phyloP scores from a whole-genome alignment of 1,140 invertebrate species.

The Zophobas morio region DNA sequence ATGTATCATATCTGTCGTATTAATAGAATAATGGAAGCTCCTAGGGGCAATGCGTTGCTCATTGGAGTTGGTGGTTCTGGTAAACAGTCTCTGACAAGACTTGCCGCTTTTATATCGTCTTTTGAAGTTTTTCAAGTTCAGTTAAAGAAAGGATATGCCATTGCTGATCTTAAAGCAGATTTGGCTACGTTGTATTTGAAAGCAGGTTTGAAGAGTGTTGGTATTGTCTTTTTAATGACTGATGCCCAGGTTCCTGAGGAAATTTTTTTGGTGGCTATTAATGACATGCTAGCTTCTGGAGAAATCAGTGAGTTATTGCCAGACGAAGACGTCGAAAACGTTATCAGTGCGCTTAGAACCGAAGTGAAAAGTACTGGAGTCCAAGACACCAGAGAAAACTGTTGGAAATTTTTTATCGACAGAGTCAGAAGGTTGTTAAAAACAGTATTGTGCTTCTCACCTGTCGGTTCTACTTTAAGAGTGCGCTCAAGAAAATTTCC shows the following conservation, averaged over 20 bases:
- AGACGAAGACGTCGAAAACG: conserved; percentile 93
- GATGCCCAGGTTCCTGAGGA: conserved; percentile 95
- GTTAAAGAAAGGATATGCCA: conserved; percentile 88
- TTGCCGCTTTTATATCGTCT: conserved; percentile 90
- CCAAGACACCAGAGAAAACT: conserved; percentile 91
- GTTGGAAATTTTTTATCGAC: conserved; percentile 96
- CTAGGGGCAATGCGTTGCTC: conserved; percentile 91
- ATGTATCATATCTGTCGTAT: conserved; percentile 94
- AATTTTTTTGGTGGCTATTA: conserved; percentile 92
- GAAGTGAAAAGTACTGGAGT: conserved; percentile 90
- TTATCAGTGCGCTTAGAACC: conserved; percentile 84
- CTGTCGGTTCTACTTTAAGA: conserved; percentile 88
- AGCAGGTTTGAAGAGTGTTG: conserved; percentile 89
- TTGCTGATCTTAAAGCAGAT: conserved; percentile 88
- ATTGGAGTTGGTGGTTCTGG: conserved; percentile 96
- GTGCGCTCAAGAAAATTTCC: conserved; percentile 93
- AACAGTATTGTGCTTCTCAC: conserved; percentile 93
- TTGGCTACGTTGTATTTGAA: conserved; percentile 89
- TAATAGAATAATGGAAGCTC: conserved; percentile 92
- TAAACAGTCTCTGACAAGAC: conserved; percentile 90
- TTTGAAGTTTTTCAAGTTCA: conserved; percentile 95
- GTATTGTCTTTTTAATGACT: conserved; percentile 92
- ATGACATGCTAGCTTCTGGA: conserved; percentile 94
- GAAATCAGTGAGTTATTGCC: conserved; percentile 93
- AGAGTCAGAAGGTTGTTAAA: conserved; percentile 84